A percentile compares a stretch with the other conserved stretches of the same genome.
Evolutionary conservation across 2,888 invertebrate species (phyloP).

Genomic region (Nemoura dubitans): DNA sequence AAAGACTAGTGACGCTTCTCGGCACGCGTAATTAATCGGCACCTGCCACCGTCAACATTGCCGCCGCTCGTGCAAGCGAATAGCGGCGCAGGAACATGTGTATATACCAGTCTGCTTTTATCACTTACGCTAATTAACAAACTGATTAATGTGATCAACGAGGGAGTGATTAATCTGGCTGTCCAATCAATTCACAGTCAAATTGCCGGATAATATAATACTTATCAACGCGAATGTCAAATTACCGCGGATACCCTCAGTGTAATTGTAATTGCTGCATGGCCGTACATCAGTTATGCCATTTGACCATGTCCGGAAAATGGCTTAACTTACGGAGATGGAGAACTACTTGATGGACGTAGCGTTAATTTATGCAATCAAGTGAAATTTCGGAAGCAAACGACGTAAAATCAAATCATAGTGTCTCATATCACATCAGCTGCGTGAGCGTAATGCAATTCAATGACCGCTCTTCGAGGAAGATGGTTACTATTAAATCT

Average conservation of each 20-base stretch:
- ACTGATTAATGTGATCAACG: slow-evolving; percentile 25
- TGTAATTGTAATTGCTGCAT: not conserved
- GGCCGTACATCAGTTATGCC: not conserved
- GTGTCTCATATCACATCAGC: not conserved
- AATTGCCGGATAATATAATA: not conserved
- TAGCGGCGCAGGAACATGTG: not conserved
- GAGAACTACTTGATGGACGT: not conserved
- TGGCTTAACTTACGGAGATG: not conserved
- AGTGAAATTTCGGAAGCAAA: not conserved
- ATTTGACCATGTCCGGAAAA: not conserved
- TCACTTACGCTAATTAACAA: slow-evolving; percentile 26
- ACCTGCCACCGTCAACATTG: not conserved
- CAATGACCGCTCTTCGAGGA: no score
- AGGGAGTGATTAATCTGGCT: slow-evolving; percentile 12
- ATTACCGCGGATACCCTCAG: not conserved
- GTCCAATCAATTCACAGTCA: slow-evolving; percentile 7
- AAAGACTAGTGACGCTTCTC: not conserved
- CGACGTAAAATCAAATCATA: not conserved
- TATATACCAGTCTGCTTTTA: not conserved
- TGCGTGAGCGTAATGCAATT: no score
- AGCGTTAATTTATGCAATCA: not conserved
- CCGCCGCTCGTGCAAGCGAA: not conserved
- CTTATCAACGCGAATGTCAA: not conserved
- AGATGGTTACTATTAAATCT: no score
- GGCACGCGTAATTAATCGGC: not conserved